These are phyloP conservation scores for Chrysodeixis includens DNA, from an alignment of 2,888 invertebrate species.

Conservation along the genomic window DNA sequence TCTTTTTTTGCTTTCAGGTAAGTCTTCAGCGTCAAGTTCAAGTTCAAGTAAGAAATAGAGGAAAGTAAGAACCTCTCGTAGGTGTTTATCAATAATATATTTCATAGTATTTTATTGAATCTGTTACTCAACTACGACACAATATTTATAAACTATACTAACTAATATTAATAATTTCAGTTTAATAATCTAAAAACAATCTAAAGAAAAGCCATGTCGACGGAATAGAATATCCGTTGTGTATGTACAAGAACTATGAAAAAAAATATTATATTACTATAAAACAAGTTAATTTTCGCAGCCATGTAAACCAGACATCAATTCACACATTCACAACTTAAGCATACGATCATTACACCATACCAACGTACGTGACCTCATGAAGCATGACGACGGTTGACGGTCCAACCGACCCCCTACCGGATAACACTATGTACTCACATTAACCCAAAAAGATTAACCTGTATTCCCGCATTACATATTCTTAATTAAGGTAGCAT, in stretches of 20 bases:
- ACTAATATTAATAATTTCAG: no score
- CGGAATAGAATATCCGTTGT: no score
- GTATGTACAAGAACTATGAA: no score
- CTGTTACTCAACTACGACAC: no score
- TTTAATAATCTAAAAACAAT: no score
- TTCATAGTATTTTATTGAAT: no score
- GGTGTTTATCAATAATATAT: no score
- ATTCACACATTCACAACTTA: background rate
- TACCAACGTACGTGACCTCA: background rate
- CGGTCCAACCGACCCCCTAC: slow-evolving; percentile 7
- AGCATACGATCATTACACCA: background rate
- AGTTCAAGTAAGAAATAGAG: background rate
- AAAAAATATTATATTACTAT: no score
- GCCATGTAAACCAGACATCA: background rate
- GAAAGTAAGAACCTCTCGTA: background rate
- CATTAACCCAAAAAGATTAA: slow-evolving; percentile 22
- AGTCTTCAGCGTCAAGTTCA: background rate
- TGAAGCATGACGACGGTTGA: slow-evolving; percentile 30
- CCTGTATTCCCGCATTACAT: slow-evolving; percentile 8
- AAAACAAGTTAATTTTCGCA: background rate
- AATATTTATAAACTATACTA: no score
- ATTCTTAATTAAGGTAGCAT: slow-evolving; percentile 22
- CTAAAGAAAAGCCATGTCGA: no score
- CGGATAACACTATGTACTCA: slow-evolving; percentile 12
- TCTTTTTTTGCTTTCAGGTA: slow-evolving; percentile 5